Evolutionary conservation across 1,140 invertebrate genomes (phyloP).

Genomic region (Geopemphigus sp.): DNA sequence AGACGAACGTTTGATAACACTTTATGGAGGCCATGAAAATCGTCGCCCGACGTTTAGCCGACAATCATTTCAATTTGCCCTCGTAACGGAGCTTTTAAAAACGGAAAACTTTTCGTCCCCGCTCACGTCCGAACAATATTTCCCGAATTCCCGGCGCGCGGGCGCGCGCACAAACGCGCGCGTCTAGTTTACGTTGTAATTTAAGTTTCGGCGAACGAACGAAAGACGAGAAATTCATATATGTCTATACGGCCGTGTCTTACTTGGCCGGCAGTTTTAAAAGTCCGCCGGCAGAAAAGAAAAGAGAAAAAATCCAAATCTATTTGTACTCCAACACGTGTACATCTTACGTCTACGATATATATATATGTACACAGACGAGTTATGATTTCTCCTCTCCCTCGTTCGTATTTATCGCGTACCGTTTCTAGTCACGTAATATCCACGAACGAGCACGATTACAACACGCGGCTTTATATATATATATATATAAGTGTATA

Average conservation of each 20-base stretch:
- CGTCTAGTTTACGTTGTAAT: not conserved
- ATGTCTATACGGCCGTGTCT: not conserved
- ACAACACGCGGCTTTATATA: not conserved
- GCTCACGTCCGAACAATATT: slow-evolving; percentile 27
- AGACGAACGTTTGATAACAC: too few species aligned
- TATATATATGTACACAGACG: too few species aligned
- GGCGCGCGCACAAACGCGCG: not conserved
- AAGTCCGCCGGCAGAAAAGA: not conserved
- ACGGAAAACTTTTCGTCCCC: slow-evolving; percentile 12
- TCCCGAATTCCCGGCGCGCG: not conserved
- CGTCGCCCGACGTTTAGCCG: not conserved
- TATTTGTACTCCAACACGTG: too few species aligned
- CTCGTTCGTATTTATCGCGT: slow-evolving; percentile 2
- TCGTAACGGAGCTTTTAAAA: slow-evolving; percentile 12
- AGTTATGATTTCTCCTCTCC: slow-evolving; percentile 17
- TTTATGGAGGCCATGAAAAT: slow-evolving; percentile 22
- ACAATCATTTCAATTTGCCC: slow-evolving; percentile 16
- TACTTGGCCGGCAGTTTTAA: not conserved
- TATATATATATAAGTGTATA: too few species aligned
- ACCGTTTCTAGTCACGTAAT: slow-evolving; percentile 32
- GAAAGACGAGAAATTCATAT: not conserved
- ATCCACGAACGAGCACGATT: slow-evolving; percentile 6
- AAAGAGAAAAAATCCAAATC: too few species aligned
- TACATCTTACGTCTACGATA: too few species aligned
- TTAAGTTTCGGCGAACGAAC: slow-evolving; percentile 3